Percentiles rank a stretch among this genome's conserved stretches.
Evolutionary conservation across 30 jellyfish, hydroid and myxozoan genomes (phyloP).

Genomic region (Catostylus mosaicus): DNA sequence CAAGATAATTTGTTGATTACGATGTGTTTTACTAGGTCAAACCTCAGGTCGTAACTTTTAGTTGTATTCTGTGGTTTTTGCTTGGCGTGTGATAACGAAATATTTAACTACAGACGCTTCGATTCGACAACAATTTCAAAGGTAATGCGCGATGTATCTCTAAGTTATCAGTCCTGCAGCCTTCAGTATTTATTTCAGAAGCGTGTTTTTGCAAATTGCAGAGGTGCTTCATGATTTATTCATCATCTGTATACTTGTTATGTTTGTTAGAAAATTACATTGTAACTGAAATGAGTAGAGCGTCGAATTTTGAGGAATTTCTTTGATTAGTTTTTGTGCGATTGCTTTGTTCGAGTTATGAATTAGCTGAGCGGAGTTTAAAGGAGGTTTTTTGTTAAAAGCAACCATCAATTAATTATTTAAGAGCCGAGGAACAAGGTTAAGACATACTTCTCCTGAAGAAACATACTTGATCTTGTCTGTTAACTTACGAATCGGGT

Average conservation of each 20-base stretch:
- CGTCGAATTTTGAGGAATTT: background rate
- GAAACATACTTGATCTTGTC: background rate
- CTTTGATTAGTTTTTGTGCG: background rate
- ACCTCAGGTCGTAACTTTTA: too few species aligned
- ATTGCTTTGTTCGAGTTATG: background rate
- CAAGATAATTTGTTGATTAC: too few species aligned
- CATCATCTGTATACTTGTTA: background rate
- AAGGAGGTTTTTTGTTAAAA: background rate
- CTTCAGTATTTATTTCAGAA: background rate
- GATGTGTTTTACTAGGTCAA: too few species aligned
- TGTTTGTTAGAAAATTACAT: background rate
- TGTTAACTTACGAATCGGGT: background rate
- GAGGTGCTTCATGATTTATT: background rate
- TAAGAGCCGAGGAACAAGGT: background rate
- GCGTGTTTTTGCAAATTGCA: background rate
- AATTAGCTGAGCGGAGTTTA: conserved; percentile 12
- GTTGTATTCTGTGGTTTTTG: too few species aligned
- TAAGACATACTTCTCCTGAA: background rate
- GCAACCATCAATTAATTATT: background rate
- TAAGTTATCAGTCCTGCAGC: too few species aligned
- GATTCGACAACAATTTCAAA: too few species aligned
- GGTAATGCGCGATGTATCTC: too few species aligned
- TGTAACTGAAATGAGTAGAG: conserved; percentile 3
- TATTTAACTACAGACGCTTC: too few species aligned
- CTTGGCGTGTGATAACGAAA: too few species aligned